Evolutionary conservation across 2,888 invertebrate genomes (phyloP), one percentile per base, ranked within the genome.

Genomic region (Oxystoma pomonae): DNA sequence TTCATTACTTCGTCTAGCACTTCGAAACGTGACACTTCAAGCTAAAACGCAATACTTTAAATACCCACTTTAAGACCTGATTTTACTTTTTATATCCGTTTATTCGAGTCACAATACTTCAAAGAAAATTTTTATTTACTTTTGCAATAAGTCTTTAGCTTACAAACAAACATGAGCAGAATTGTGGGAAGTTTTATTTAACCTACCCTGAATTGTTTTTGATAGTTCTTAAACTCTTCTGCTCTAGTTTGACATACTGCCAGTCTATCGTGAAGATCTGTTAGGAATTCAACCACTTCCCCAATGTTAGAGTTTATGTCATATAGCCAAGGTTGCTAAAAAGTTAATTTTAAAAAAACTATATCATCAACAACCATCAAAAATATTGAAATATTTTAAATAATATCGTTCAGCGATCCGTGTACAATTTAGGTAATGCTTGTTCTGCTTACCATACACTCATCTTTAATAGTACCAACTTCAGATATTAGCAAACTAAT

Each of bases 1-100:
- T 86, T 88, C 70, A 89, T 86, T 0, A 91, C 89, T 76, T 91
- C 89, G 60, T 94, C 92, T 67, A 96, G 81, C 65, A 89, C 86
- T 69, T 94, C 94, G 75, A 91, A 88, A 73, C 92, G 85, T 0
- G 92, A 90, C 16, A 94, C 88, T 73, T 94, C 94, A 68, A 95
- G 86, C 88, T 92, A 72, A 22, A 73, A n/a, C n/a, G n/a, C n/a
- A n/a, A n/a, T n/a, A n/a, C n/a, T n/a, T n/a, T n/a, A n/a, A n/a
- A n/a, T n/a, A n/a, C n/a, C n/a, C n/a, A n/a, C n/a, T n/a, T n/a
- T n/a, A n/a, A n/a, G n/a, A n/a, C n/a, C n/a, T n/a, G n/a, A n/a
- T n/a, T n/a, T n/a, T n/a, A n/a, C n/a, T n/a, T n/a, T n/a, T n/a
- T n/a, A n/a, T n/a, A n/a, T n/a, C n/a, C n/a, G n/a, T n/a, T n/a